Conservation (phyloP, 2,797 vertebrate genomes). For the Epinephelus coioides region DNA sequence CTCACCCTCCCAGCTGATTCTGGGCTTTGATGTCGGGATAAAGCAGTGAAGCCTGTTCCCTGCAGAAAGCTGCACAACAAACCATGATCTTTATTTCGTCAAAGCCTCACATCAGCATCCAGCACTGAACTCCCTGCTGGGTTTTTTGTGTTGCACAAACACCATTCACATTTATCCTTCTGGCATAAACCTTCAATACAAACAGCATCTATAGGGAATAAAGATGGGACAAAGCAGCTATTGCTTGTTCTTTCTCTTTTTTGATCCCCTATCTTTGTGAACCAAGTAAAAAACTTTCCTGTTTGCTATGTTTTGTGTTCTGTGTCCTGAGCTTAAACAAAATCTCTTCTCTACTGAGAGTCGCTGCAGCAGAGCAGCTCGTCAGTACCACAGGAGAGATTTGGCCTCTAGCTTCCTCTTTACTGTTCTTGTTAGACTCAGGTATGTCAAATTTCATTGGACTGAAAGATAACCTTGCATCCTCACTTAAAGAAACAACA, state of each 20-base stretch:
- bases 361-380: not conserved
- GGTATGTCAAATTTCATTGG: constrained; percentile 5
- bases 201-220: constrained; percentile 16
- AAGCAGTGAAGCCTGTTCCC: constrained; percentile 42
- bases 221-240: constrained; percentile 8
- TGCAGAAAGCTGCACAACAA: constrained; percentile 42
- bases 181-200: constrained; percentile 16
- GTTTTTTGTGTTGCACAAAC: constrained; percentile 36
- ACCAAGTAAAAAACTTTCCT: constrained; percentile 3
- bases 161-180: constrained; percentile 31
- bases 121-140: constrained; percentile 47
- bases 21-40: constrained; percentile 69
- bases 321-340: constrained; percentile 1
- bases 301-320: constrained; percentile 2
- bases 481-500: not conserved
- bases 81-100: constrained; percentile 45
- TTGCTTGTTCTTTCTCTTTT: constrained; percentile 1
- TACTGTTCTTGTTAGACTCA: not conserved
- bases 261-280: constrained; percentile 4
- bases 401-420: not conserved
- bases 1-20: constrained; percentile 45
- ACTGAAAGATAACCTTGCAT: not conserved
- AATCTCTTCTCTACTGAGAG: not conserved
- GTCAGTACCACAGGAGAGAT: not conserved
- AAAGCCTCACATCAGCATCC: constrained; percentile 65